Base-by-base conservation (phyloP, 2,888 invertebrate species). In the Dendrolimus houi region DNA sequence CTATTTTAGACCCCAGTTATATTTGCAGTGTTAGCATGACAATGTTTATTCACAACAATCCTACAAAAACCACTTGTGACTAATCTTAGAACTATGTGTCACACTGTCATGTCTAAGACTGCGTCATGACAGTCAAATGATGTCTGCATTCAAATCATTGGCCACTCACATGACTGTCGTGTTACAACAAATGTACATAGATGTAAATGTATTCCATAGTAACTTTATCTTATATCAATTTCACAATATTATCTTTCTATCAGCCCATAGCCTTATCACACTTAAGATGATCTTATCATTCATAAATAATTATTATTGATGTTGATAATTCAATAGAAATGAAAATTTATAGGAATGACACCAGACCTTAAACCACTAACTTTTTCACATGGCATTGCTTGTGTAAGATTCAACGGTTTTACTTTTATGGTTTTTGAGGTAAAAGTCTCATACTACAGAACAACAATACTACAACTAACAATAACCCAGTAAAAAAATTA, bases 201-300 rank as follows among this genome's bases (percentile, higher is more conserved):
- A 29, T 29, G 29, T 29, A 29, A 29, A 29, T 29, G 29, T 29
- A 29, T 29, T 29, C 3, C 29, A 29, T 57, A 57, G 55, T 57
- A 57, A 55, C 55, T 52, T 41, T 52, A 52, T 54, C 52, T 29
- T 6, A 29, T 29, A 54, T 55, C 52, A 54, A 59, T 60, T 66
- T 57, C 58, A 64, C 61, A 59, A 54, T 57, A 59, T 56, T 55
- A 55, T 55, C 55, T 69, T 68, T 64, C 54, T 60, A 55, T 58
- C 56, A 52, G 52, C 57, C 29, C 56, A 62, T 62, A 52, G 14
- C 54, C 52, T 58, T 52, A 56, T 56, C 60, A 54, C 41, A 57
- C 52, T 53, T 53, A 59, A 66, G 57, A 60, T 59, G 60, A 64
- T 63, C 61, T 64, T 65, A 70, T 67, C 64, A 61, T 41, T 56